Conservation (phyloP, 2,113 vertebrate species). For the Ia io region DNA sequence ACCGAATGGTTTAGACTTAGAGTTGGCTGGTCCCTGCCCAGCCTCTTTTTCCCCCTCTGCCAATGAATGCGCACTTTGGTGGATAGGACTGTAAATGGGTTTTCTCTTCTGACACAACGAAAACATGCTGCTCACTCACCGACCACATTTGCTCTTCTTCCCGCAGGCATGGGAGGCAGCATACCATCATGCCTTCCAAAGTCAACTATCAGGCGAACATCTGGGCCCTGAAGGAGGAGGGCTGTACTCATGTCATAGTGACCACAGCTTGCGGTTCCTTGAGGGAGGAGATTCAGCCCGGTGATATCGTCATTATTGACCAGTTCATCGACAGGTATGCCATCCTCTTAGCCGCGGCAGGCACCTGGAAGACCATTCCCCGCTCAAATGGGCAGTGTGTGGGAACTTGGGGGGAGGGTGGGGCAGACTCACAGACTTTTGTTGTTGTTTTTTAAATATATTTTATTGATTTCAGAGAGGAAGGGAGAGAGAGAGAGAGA, state of each 20-base stretch:
- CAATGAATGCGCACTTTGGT: not conserved
- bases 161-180: conserved; percentile 92
- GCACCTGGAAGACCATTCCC: not conserved
- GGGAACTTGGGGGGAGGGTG: accelerated
- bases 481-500: too few species aligned
- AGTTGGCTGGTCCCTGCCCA: not conserved
- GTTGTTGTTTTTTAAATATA: too few species aligned
- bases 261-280: conserved; percentile 97
- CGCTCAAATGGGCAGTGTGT: accelerated
- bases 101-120: not conserved
- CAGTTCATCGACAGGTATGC: conserved; percentile 96
- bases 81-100: not conserved
- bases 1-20: not conserved
- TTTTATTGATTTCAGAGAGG: too few species aligned
- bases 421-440: not conserved
- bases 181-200: conserved; percentile 94
- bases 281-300: conserved; percentile 94
- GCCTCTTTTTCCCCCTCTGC: not conserved
- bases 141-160: not conserved
- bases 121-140: not conserved
- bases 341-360: not conserved
- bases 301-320: conserved; percentile 94
- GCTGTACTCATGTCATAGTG: conserved; percentile 93
- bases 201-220: conserved; percentile 97
- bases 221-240: conserved; percentile 94